phyloP scores from a whole-genome alignment of 2,797 vertebrate species.

The Poeciliopsis paucimaculata region DNA sequence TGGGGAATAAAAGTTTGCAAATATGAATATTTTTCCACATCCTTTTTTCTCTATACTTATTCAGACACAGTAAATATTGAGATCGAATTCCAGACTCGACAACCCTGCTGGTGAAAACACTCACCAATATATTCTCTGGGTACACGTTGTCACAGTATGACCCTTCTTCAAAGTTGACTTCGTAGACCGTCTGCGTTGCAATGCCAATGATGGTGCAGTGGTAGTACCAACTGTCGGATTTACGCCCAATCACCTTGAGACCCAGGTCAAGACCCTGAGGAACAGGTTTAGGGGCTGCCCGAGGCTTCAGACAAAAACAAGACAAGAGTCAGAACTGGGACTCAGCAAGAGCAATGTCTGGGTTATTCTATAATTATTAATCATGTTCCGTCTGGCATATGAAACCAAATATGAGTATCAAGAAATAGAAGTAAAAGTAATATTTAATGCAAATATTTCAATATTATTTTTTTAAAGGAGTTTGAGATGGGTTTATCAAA shows the following conservation, averaged over 20 bases:
- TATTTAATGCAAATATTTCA: background rate
- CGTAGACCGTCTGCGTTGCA: conserved; percentile 90
- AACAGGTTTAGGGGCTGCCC: conserved; percentile 52
- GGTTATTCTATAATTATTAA: background rate
- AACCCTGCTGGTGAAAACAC: conserved; percentile 40
- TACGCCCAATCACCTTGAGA: conserved; percentile 91
- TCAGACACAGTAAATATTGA: background rate
- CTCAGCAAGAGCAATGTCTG: background rate
- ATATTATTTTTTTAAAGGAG: background rate
- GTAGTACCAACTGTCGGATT: conserved; percentile 90
- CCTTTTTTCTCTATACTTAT: background rate
- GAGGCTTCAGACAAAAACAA: conserved; percentile 41
- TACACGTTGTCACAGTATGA: conserved; percentile 96
- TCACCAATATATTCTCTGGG: conserved; percentile 92
- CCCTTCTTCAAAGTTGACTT: conserved; percentile 95
- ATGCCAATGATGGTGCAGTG: conserved; percentile 90
- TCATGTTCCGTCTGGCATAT: background rate
- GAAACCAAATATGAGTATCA: background rate
- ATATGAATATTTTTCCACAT: background rate
- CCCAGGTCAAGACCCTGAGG: conserved; percentile 82
- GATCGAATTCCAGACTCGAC: background rate
- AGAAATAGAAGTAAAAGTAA: background rate
- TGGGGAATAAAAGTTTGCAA: background rate
- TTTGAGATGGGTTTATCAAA: background rate
- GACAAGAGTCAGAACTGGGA: background rate